phyloP scores from a whole-genome alignment of 2,888 invertebrate genomes.

The Bedellia somnulentella region DNA sequence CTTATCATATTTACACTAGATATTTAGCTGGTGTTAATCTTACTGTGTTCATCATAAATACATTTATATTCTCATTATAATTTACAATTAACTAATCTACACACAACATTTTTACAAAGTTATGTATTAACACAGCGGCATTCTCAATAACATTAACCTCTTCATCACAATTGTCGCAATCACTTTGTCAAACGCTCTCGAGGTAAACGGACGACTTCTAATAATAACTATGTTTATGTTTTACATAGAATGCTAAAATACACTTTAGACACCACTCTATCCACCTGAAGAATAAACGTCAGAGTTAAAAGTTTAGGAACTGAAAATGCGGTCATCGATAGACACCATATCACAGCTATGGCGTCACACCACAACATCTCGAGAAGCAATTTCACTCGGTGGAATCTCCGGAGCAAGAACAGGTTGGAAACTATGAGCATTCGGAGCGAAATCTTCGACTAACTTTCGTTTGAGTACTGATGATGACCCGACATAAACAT shows the following conservation, averaged over 20 bases:
- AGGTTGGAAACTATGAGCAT: constrained; percentile 59
- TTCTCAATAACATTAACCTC: constrained; percentile 30
- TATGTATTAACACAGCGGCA: constrained; percentile 37
- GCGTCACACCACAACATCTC: constrained; percentile 68
- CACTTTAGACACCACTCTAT: constrained; percentile 4
- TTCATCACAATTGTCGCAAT: constrained; percentile 19
- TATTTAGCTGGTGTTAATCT: constrained; percentile 57
- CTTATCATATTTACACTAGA: constrained; percentile 55
- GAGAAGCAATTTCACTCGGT: constrained; percentile 35
- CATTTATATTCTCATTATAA: constrained; percentile 44
- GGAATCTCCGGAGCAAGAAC: constrained; percentile 56
- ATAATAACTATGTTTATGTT: constrained; percentile 15
- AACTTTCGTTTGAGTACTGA: constrained; percentile 63
- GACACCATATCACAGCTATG: constrained; percentile 63
- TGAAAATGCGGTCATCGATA: constrained; percentile 56
- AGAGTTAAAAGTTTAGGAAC: constrained; percentile 52
- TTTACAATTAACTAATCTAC: constrained; percentile 53
- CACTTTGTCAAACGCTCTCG: constrained; percentile 24
- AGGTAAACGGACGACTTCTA: constrained; percentile 14
- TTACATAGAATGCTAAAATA: constrained; percentile 10
- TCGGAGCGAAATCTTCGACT: constrained; percentile 60
- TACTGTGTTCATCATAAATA: constrained; percentile 57
- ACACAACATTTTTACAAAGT: constrained; percentile 21
- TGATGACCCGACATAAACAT: constrained; percentile 64
- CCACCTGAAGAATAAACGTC: constrained; percentile 15